phyloP scores from a whole-genome alignment of 2,888 invertebrate genomes.

The Tillus elongatus region DNA sequence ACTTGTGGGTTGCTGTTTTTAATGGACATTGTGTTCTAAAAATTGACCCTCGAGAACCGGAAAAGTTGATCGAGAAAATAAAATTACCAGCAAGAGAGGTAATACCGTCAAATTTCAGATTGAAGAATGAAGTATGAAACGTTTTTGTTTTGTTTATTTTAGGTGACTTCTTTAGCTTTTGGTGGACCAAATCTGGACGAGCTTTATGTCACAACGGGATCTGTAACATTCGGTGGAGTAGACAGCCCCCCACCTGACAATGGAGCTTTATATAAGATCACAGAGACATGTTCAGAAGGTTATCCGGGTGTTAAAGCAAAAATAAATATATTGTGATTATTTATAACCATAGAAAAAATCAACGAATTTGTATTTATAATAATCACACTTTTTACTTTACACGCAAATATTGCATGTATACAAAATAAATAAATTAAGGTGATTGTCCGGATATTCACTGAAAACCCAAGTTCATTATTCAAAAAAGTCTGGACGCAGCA shows the following conservation, averaged over 20 bases:
- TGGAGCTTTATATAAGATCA: neutral
- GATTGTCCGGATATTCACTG: no score
- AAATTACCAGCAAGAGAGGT: constrained; percentile 56
- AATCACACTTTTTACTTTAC: no score
- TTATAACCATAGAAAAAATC: no score
- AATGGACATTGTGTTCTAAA: constrained; percentile 54
- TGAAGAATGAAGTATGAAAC: no score
- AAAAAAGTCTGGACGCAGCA: no score
- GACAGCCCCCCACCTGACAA: neutral
- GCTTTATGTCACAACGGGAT: constrained; percentile 57
- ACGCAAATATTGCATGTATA: no score
- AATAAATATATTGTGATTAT: neutral
- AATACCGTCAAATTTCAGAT: no score
- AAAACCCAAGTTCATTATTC: no score
- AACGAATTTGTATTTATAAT: no score
- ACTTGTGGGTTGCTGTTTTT: constrained; percentile 70
- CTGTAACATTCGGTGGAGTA: neutral
- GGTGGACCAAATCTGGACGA: constrained; percentile 56
- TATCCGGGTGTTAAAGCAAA: neutral
- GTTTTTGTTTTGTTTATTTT: constrained; percentile 11
- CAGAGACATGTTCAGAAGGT: constrained; percentile 1
- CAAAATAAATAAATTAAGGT: no score
- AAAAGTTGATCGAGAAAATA: constrained; percentile 49
- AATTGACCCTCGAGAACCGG: constrained; percentile 47
- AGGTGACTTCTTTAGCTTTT: constrained; percentile 57